Evolutionary conservation across 2,888 invertebrate genomes (phyloP), one percentile per base, ranked within the genome.

Genomic region (Heliconius sara): DNA sequence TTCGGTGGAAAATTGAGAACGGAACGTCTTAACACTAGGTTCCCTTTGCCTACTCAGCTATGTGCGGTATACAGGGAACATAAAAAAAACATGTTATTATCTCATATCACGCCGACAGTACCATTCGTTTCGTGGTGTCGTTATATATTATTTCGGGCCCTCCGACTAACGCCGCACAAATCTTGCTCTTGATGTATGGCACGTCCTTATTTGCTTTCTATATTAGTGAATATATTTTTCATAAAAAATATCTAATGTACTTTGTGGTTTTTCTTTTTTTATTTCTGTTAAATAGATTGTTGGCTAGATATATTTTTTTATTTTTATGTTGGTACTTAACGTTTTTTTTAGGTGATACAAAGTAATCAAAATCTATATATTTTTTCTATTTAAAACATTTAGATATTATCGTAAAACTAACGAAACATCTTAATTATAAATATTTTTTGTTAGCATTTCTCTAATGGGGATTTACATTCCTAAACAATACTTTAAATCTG

Each of bases 171-270:
- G 66, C 16, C 47, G 6, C 30, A 72, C 72, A 78, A 78, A 78
- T 78, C 71, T 66, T 65, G 34, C 52, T 30, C 30, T 63, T 78
- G 78, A 78, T 78, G 43, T 78, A 73, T 73, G 34, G 66, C 65
- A 60, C 47, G n/a, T 72, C 65, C n/a, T 72, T 78, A 65, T 73
- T 66, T 65, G 52, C 66, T 30, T 30, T 71, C 12, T 25, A 52
- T 71, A 47, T 27, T 27, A 30, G 43, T 43, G 43, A 1, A 19
- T 12, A 65, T 12, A 43, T 74, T 63, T 63, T 30, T 43, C 6
- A 9, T 65, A 16, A 27, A 25, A 22, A 22, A 52, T 52, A 52
- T 22, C 2, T 52, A 12, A 30, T 30, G 10, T 74, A 2, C 47
- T 30, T 22, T 34, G 25, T 60, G 25, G 25, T 27, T 65, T 9